Evolutionary conservation across 2,888 invertebrate genomes (phyloP).

Genomic region (Mesoligia furuncula): DNA sequence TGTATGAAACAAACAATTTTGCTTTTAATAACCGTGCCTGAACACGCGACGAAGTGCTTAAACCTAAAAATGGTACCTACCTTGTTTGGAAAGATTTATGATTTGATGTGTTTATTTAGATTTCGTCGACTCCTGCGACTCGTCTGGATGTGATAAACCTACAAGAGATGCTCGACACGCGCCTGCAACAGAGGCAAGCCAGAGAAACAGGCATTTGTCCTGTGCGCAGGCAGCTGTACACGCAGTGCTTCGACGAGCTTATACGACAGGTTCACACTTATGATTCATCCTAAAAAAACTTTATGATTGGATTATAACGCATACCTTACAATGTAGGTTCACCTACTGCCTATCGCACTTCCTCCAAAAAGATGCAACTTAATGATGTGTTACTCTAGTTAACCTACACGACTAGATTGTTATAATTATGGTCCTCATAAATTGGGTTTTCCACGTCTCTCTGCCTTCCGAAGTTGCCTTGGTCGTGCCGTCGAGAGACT

Average conservation of each 20-base stretch:
- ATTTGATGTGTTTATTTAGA: slow-evolving; percentile 84
- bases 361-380: background rate
- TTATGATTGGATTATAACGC: background rate
- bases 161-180: slow-evolving; percentile 98
- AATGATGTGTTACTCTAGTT: background rate
- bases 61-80: background rate
- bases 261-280: slow-evolving; percentile 82
- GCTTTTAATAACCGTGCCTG: slow-evolving; percentile 9
- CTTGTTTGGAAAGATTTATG: background rate
- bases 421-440: background rate
- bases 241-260: slow-evolving; percentile 96
- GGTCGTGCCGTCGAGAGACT: background rate
- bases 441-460: background rate
- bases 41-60: slow-evolving; percentile 20
- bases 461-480: background rate
- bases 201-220: slow-evolving; percentile 99
- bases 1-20: background rate
- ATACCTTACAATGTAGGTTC: no score
- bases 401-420: background rate
- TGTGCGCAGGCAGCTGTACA: slow-evolving; percentile 97
- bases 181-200: slow-evolving; percentile 97
- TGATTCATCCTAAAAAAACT: background rate
- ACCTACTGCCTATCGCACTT: background rate
- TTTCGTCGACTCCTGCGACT: slow-evolving; percentile 99
- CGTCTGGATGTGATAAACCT: slow-evolving; percentile 98